phyloP scores from a whole-genome alignment of 1,140 invertebrate species.

The Ceratitis capitata region DNA sequence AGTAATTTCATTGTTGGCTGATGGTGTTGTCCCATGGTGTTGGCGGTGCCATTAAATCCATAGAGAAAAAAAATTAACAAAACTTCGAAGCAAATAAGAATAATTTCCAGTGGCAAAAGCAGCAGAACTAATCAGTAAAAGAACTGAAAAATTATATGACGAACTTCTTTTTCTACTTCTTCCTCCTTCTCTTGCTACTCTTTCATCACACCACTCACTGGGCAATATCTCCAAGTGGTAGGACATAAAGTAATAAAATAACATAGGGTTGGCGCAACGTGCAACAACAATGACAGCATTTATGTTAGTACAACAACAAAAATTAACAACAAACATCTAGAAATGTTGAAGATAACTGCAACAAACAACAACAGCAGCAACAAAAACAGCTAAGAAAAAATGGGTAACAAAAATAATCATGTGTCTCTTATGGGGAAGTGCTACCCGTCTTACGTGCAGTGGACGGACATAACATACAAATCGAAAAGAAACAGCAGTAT shows the following conservation, averaged over 20 bases:
- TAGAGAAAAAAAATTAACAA: neutral
- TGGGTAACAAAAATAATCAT: conserved; percentile 37
- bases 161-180: neutral
- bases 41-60: neutral
- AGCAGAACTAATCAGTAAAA: conserved; percentile 26
- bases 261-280: neutral
- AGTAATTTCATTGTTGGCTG: too few relatives aligned
- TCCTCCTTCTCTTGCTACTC: neutral
- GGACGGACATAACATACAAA: neutral
- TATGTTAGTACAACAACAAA: neutral
- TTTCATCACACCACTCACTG: neutral
- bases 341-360: too few relatives aligned
- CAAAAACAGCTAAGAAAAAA: neutral
- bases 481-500: too few relatives aligned
- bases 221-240: too few relatives aligned
- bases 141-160: conserved; percentile 32
- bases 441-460: conserved; percentile 24
- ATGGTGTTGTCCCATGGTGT: neutral
- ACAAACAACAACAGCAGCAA: neutral
- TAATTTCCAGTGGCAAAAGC: neutral
- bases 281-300: neutral
- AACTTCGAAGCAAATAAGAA: neutral
- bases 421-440: conserved; percentile 37
- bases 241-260: neutral
- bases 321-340: neutral